phyloP scores from a whole-genome alignment of 2,888 invertebrate genomes.

The Hemithea aestivaria region DNA sequence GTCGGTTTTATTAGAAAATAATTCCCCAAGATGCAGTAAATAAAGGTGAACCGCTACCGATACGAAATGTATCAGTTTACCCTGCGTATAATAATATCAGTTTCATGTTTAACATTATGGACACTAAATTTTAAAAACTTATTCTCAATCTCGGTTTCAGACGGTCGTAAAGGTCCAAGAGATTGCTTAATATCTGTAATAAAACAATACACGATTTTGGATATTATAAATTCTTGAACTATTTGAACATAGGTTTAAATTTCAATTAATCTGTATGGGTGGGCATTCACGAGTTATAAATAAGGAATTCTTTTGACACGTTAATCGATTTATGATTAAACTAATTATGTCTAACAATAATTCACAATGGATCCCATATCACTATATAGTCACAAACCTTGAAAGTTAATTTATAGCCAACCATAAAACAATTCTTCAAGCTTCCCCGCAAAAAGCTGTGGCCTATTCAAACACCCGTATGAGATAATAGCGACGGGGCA shows the following conservation, averaged over 20 bases:
- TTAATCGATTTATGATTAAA: constrained; percentile 27
- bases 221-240: no score
- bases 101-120: constrained; percentile 30
- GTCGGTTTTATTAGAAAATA: constrained; percentile 11
- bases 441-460: constrained; percentile 65
- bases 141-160: constrained; percentile 15
- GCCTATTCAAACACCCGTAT: constrained; percentile 62
- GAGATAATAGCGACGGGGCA: constrained; percentile 71
- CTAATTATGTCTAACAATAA: constrained; percentile 52
- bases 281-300: no score
- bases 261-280: no score
- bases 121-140: constrained; percentile 12
- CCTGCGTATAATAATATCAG: constrained; percentile 54
- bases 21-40: constrained; percentile 19
- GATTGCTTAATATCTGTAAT: constrained; percentile 13
- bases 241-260: no score
- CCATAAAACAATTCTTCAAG: constrained; percentile 76
- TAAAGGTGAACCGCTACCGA: constrained; percentile 46
- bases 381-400: constrained; percentile 39
- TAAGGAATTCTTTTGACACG: no score
- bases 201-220: constrained; percentile 10
- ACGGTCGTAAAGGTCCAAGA: constrained; percentile 13
- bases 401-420: constrained; percentile 60
- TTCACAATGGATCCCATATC: constrained; percentile 38
- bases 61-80: constrained; percentile 53